Base-by-base conservation (phyloP, 2,113 vertebrate genomes). In the Mustela lutreola region DNA sequence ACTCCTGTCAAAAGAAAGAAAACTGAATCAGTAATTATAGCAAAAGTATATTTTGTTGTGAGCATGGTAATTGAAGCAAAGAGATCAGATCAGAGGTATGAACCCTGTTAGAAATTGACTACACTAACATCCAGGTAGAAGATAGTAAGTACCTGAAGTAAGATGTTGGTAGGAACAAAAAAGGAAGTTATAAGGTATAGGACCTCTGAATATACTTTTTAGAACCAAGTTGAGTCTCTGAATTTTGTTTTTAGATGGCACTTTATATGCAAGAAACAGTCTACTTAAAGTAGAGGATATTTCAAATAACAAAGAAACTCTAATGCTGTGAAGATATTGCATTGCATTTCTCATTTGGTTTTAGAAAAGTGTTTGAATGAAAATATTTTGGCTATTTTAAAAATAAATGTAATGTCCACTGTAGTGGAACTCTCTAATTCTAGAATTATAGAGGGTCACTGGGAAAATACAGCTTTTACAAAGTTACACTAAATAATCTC, bases 341-440 rank as follows among this genome's bases (percentile, higher is more conserved):
- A 53, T 85, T 80, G 3, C 18, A 45, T 89, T 80, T 97, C 53
- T 63, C n/a, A 21, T 79, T 70, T 95, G 42, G 84, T 84, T 63
- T 85, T 84, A 73, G 42, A 79, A 84, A 79, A 16, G 9, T 73
- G 10, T 80, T 85, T 45, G 60, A 93, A 48, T 86, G 31, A 48
- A 73, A 91, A 75, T 11, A 75, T 65, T 26, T 28, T 79, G 56
- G 16, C 7, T 67, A 31, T 42, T 90, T 84, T 95, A 24, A 21
- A 78, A 84, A 65, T 89, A 31, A 89, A 73, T 73, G 84, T 62
- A 83, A 56, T 81, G 78, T 84, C 62, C 28, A 63, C 84, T 84
- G 11, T 12, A 67, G 36, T 26, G 28, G 62, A 60, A 73, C 84
- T 28, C 45, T n/a, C 39, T 84, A 50, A 70, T 36, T 86, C 28